A percentile compares a stretch with the other conserved stretches of the same genome.
Evolutionary conservation across 2,113 vertebrate genomes (phyloP).

Genomic region (Hemicordylus capensis): DNA sequence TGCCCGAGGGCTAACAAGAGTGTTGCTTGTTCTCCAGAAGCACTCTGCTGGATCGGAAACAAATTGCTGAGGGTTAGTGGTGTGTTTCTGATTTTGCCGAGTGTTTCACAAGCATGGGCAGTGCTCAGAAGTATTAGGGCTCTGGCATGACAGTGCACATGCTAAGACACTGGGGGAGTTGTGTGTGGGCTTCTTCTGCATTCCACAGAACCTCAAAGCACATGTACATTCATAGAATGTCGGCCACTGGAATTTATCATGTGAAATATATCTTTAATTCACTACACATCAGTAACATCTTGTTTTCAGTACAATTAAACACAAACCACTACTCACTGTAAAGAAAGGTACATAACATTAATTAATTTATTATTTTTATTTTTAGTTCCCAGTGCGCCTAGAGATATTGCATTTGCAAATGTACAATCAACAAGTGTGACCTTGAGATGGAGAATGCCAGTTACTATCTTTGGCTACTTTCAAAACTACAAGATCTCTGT

Average conservation of each 20-base stretch:
- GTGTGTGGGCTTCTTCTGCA: too few relatives aligned
- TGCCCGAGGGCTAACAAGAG: too few relatives aligned
- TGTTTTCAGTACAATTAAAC: not conserved
- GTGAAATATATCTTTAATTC: not conserved
- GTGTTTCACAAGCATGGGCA: too few relatives aligned
- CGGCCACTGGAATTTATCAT: not conserved
- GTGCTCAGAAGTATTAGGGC: too few relatives aligned
- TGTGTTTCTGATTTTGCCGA: too few relatives aligned
- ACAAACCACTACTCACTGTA: not conserved
- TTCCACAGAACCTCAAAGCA: too few relatives aligned
- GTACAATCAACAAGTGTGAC: slow-evolving; percentile 86
- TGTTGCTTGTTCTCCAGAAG: too few relatives aligned
- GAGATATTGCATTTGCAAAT: slow-evolving; percentile 77
- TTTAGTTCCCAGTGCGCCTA: slow-evolving; percentile 88
- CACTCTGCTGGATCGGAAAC: too few relatives aligned
- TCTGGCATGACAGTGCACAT: too few relatives aligned
- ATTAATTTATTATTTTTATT: slow-evolving; percentile 44
- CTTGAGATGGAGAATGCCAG: slow-evolving; percentile 86
- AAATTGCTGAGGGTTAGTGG: too few relatives aligned
- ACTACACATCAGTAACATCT: not conserved
- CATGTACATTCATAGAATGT: too few relatives aligned
- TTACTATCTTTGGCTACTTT: slow-evolving; percentile 84
- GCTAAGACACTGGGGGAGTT: too few relatives aligned
- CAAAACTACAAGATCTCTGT: slow-evolving; percentile 86
- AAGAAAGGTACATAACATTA: slow-evolving; percentile 5